Percentiles rank a stretch among this genome's conserved stretches.
These are phyloP conservation scores for Hylomyscus alleni DNA, from an alignment of 2,797 vertebrate genomes.

Conservation along the genomic window DNA sequence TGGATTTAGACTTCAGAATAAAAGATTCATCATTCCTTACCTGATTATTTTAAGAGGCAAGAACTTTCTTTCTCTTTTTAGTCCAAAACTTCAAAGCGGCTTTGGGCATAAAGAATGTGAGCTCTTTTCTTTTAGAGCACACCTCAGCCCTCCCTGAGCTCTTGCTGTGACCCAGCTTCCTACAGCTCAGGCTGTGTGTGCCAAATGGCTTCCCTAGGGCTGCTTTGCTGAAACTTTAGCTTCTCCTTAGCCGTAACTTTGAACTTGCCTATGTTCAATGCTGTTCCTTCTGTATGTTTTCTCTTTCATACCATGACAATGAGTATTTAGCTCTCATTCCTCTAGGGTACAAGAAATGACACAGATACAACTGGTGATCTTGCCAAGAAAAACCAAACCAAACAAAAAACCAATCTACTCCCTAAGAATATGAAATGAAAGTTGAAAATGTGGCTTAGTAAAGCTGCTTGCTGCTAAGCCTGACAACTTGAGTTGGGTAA, in stretches of 20 bases:
- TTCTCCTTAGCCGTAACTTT: slow-evolving; percentile 61
- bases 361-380: not conserved
- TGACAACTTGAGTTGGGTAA: not conserved
- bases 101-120: slow-evolving; percentile 78
- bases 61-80: slow-evolving; percentile 75
- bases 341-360: not conserved
- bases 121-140: slow-evolving; percentile 56
- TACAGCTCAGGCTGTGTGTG: slow-evolving; percentile 6
- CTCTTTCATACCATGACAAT: not conserved
- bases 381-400: not conserved
- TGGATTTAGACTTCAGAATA: slow-evolving; percentile 61
- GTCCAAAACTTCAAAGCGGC: slow-evolving; percentile 80
- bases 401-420: not conserved
- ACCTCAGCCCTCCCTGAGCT: slow-evolving; percentile 65
- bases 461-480: not conserved
- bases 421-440: not conserved
- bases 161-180: not conserved
- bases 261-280: slow-evolving; percentile 15
- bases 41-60: slow-evolving; percentile 76
- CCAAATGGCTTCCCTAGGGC: not conserved
- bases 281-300: slow-evolving; percentile 45
- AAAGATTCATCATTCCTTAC: slow-evolving; percentile 64
- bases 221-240: slow-evolving; percentile 9
- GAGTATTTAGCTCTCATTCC: not conserved
- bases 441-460: not conserved